These are phyloP conservation scores for Aphidius gifuensis DNA, from an alignment of 1,140 invertebrate species.

Conservation along the genomic window DNA sequence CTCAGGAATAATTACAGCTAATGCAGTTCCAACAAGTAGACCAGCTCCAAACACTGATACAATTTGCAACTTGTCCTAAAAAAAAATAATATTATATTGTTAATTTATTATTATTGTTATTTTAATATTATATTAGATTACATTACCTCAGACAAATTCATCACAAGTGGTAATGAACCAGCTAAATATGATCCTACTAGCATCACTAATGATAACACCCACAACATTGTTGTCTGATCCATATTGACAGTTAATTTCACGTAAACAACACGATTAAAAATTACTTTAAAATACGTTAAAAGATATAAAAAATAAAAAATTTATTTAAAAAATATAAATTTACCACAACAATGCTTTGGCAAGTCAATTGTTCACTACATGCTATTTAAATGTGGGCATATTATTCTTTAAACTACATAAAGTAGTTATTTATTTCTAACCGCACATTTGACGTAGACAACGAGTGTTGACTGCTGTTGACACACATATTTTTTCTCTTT, in stretches of 20 bases:
- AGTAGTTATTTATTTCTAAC: too few relatives aligned
- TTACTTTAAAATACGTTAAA: too few relatives aligned
- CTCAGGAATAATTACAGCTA: slow-evolving; percentile 98
- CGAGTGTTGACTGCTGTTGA: too few relatives aligned
- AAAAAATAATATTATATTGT: slow-evolving; percentile 42
- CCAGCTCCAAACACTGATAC: slow-evolving; percentile 95
- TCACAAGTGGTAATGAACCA: slow-evolving; percentile 88
- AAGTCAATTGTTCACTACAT: too few relatives aligned
- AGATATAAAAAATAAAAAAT: too few relatives aligned
- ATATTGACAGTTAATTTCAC: slow-evolving; percentile 54
- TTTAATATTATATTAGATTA: slow-evolving; percentile 4
- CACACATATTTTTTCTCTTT: too few relatives aligned
- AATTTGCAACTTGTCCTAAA: slow-evolving; percentile 88
- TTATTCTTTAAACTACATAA: too few relatives aligned
- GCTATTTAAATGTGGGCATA: too few relatives aligned
- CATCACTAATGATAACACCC: slow-evolving; percentile 86
- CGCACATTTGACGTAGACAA: too few relatives aligned
- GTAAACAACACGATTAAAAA: slow-evolving; percentile 5
- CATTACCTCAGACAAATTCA: slow-evolving; percentile 89
- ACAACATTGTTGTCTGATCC: slow-evolving; percentile 79
- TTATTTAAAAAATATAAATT: too few relatives aligned
- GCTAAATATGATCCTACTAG: slow-evolving; percentile 90
- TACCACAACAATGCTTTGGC: not conserved
- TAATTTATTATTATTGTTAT: too few relatives aligned
- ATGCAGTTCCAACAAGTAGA: slow-evolving; percentile 93